phyloP scores from a whole-genome alignment of 2,797 vertebrate species.

The Petrocephalus sullivani region DNA sequence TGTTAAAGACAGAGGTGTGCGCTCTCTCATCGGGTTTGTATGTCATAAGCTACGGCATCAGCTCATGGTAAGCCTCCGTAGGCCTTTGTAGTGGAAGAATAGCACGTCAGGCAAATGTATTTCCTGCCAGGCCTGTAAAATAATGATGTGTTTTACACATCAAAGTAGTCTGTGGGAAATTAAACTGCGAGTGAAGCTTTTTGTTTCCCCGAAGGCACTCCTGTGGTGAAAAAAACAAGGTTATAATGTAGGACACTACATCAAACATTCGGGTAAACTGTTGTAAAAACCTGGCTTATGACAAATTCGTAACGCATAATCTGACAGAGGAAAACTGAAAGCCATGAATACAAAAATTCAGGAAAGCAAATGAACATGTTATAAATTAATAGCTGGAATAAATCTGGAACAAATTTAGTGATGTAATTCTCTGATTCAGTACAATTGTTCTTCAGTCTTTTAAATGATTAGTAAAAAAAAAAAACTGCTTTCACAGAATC shows the following conservation, averaged over 20 bases:
- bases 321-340: not conserved
- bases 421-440: not conserved
- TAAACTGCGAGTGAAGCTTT: not conserved
- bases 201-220: not conserved
- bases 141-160: slow-evolving; percentile 6
- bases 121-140: not conserved
- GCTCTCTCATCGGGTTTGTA: not conserved
- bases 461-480: not conserved
- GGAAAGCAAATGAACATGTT: slow-evolving; percentile 3
- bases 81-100: not conserved
- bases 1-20: not conserved
- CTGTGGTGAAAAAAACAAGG: slow-evolving; percentile 8
- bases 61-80: not conserved
- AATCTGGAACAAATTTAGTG: slow-evolving; percentile 3
- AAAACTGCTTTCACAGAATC: not conserved
- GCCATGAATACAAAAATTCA: not conserved
- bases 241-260: slow-evolving; percentile 17
- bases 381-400: not conserved
- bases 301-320: not conserved
- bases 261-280: slow-evolving; percentile 7
- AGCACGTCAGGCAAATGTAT: not conserved
- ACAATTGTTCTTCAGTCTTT: not conserved
- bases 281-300: slow-evolving; percentile 12
- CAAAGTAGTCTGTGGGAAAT: slow-evolving; percentile 17
- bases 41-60: not conserved